These are phyloP conservation scores for Stichopus horrens DNA, from an alignment of 53 echinoderm and acorn worm genomes.

Conservation along the genomic window DNA sequence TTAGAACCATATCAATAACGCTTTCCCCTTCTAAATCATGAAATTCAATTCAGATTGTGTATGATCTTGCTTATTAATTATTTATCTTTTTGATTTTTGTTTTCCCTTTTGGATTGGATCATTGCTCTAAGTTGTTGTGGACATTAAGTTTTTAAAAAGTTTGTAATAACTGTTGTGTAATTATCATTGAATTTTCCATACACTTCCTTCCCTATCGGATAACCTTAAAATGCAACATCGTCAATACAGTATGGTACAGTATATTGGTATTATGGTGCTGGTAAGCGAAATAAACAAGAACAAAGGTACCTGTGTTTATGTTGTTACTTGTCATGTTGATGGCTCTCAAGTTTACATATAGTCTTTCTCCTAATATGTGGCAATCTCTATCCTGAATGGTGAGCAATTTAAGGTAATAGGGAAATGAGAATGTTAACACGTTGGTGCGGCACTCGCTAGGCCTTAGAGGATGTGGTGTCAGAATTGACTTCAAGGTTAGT, in stretches of 20 bases:
- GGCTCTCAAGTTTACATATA: no score
- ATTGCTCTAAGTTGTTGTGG: slow-evolving; percentile 10
- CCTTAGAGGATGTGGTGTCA: no score
- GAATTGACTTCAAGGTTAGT: no score
- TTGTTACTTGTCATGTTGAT: not conserved
- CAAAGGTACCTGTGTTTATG: slow-evolving; percentile 1
- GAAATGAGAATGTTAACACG: no score
- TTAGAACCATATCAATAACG: no score
- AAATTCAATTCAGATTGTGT: no score
- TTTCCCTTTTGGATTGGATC: not conserved
- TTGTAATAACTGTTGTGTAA: not conserved
- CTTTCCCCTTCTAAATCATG: no score
- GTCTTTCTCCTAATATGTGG: no score
- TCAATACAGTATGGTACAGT: slow-evolving; percentile 15
- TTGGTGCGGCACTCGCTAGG: no score
- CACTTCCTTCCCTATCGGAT: not conserved
- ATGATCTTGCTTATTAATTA: not conserved
- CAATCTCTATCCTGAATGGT: no score
- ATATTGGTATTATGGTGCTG: slow-evolving; percentile 34
- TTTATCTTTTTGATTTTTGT: slow-evolving; percentile 3
- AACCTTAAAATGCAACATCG: not conserved
- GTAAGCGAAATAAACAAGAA: slow-evolving; percentile 27
- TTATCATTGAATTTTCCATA: not conserved
- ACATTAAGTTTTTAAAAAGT: not conserved
- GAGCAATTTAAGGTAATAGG: no score